phyloP scores from a whole-genome alignment of 2,113 vertebrate species.

The Cololabis saira region DNA sequence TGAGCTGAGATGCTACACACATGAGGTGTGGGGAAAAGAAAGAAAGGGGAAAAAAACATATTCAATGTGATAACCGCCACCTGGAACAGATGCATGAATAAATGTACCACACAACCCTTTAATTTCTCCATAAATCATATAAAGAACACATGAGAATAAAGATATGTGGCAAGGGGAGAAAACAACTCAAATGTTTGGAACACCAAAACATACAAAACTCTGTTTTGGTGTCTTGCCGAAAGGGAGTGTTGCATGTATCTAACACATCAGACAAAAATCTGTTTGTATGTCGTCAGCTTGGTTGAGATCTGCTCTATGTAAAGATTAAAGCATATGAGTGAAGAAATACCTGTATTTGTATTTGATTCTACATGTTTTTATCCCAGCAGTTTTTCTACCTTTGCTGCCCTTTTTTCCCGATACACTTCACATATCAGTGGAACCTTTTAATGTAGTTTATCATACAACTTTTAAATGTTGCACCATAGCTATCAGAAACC shows the following conservation, averaged over 20 bases:
- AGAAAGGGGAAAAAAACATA: neutral
- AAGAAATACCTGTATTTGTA: neutral
- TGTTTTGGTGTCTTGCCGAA: neutral
- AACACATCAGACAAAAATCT: neutral
- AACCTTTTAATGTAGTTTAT: no score
- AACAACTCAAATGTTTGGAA: neutral
- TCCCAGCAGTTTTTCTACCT: neutral
- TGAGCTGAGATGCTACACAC: conserved; percentile 48
- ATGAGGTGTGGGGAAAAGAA: conserved; percentile 14
- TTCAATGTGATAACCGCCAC: conserved; percentile 4
- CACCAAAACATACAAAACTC: neutral
- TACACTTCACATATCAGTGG: no score
- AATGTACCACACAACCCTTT: conserved; percentile 12
- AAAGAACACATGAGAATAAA: neutral
- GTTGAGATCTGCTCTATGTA: neutral
- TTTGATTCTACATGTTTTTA: neutral
- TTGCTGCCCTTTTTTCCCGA: neutral
- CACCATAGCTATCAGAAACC: no score
- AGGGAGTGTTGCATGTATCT: neutral
- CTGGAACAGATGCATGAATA: conserved; percentile 22
- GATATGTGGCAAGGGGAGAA: neutral
- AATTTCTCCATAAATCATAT: neutral
- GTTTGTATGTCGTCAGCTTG: neutral
- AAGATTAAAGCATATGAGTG: neutral
- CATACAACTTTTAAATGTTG: no score